Conservation (phyloP, 2,797 vertebrate genomes). For the Parauchenoglanis ngamensis region DNA sequence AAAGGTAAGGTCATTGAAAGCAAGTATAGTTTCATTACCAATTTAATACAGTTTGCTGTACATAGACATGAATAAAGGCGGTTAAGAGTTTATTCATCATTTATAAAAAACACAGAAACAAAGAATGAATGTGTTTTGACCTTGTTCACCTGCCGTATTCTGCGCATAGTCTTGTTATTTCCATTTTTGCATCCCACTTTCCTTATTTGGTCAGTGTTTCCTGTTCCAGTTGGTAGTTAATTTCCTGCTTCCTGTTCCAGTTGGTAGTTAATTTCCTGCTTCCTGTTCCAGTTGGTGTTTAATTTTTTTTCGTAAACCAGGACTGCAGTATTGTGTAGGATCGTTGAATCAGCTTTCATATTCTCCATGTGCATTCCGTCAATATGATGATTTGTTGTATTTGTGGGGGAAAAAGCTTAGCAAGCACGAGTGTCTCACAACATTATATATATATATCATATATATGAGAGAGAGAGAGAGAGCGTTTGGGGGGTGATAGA, state of each 20-base stretch:
- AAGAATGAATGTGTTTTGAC: background rate
- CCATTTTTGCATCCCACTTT: background rate
- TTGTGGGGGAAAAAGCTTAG: too few species aligned
- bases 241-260: background rate
- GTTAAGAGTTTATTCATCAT: background rate
- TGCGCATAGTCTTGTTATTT: background rate
- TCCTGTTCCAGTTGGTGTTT: background rate
- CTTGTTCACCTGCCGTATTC: background rate
- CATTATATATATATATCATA: too few species aligned
- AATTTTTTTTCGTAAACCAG: background rate
- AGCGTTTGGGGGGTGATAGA: background rate
- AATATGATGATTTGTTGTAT: background rate
- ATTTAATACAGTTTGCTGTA: background rate
- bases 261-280: background rate
- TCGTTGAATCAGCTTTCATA: background rate
- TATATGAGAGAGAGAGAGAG: background rate
- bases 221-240: background rate
- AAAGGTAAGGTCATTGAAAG: background rate
- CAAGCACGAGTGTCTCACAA: too few species aligned
- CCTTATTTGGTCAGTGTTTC: background rate
- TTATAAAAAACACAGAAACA: background rate
- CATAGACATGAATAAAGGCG: background rate
- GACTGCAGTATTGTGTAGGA: background rate
- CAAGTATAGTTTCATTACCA: background rate
- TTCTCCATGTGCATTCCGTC: background rate